phyloP scores from a whole-genome alignment of 2,888 invertebrate genomes.

The Polydrusus tereticollis region DNA sequence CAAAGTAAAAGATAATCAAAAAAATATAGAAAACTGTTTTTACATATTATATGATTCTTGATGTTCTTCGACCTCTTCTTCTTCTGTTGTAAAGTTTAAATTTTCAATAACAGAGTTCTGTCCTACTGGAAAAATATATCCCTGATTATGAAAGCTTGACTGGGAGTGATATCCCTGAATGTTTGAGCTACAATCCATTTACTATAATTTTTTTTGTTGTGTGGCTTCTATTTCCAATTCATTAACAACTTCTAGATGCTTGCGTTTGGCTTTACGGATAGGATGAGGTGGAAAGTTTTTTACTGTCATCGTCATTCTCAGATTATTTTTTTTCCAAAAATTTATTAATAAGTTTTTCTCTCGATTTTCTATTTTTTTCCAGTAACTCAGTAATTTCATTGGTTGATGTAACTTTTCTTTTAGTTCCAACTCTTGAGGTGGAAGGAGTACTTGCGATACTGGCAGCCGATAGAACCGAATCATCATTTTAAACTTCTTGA shows the following conservation, averaged over 20 bases:
- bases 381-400: constrained; percentile 5
- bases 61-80: constrained; percentile 14
- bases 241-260: constrained; percentile 16
- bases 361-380: constrained; percentile 4
- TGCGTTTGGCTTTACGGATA: constrained; percentile 16
- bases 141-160: constrained; percentile 1
- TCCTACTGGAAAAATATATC: background rate
- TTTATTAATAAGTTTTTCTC: background rate
- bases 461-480: constrained; percentile 8
- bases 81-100: constrained; percentile 13
- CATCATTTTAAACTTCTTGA: constrained; percentile 8
- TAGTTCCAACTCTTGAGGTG: constrained; percentile 9
- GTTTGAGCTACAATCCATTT: background rate
- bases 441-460: constrained; percentile 20
- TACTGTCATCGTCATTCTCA: constrained; percentile 10
- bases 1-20: background rate
- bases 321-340: background rate
- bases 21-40: constrained; percentile 14
- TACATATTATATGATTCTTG: constrained; percentile 11
- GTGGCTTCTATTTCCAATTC: constrained; percentile 18
- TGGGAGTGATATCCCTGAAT: background rate
- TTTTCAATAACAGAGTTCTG: constrained; percentile 1
- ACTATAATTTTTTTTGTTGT: constrained; percentile 12
- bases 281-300: constrained; percentile 9
- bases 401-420: background rate